Evolutionary conservation across 2,113 vertebrate species (phyloP), one percentile per base, ranked within the genome.

Genomic region (Cheirogaleus medius): DNA sequence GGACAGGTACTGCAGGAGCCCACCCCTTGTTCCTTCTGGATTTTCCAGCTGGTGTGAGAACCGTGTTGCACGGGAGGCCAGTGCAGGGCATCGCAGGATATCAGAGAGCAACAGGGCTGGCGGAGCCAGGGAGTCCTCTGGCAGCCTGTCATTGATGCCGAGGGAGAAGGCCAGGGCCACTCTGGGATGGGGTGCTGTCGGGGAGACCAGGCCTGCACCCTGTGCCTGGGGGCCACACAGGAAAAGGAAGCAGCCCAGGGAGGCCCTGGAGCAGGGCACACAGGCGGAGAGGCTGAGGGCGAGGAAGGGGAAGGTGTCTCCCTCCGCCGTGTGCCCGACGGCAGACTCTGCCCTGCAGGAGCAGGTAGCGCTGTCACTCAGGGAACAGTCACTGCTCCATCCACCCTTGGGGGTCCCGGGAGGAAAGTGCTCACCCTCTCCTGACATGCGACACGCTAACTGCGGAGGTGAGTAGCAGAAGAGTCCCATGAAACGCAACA

Each of bases 401-500:
- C 32, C 14, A 3, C 17, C 42, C 76, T 20, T 15, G 37, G 15
- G 9, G 27, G 52, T 25, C 83, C 39, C 0, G 0, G 34, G 73
- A 94, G 60, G 69, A 47, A 54, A 44, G 68, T 0, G 1, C 74
- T 63, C 52, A 21, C 58, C 29, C 47, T 49, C 47, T 81, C n/a
- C 17, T 10, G n/a, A 78, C 88, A 13, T 21, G 12, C 25, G 8
- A n/a, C 49, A 60, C 20, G 8, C 42, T 39, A 23, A n/a, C 52
- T 11, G 47, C 0, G 0, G 58, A 80, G 85, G 81, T 56, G 47
- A 92, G 80, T 17, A 68, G 15, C 68, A 60, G 86, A 69, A 44
- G 94, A 97, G 92, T 88, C 97, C 49, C 90, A 86, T 47, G 84
- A 90, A 90, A 97, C 88, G 37, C 80, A 98, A 80, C 95, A 96